Conservation (phyloP, 2,888 invertebrate genomes). For the Rhyacophila evoluta region DNA sequence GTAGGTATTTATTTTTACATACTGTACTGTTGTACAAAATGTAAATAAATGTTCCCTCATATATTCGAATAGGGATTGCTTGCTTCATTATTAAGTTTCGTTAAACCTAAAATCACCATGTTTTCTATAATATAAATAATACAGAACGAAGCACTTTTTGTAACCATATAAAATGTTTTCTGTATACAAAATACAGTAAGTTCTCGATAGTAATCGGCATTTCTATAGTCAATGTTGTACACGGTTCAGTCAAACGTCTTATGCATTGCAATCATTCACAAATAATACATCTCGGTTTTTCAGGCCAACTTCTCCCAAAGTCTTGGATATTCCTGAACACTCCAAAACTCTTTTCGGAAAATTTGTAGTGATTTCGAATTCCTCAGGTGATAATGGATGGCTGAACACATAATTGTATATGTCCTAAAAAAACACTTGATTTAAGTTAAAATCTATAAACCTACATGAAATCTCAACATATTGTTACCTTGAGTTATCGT, state of each 20-base stretch:
- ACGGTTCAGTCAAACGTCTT: conserved; percentile 56
- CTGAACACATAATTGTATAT: conserved; percentile 96
- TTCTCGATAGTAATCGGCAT: background rate
- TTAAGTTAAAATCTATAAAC: too few species aligned
- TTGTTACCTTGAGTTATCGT: too few species aligned
- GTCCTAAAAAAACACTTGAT: conserved; percentile 81
- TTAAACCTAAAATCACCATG: conserved; percentile 4
- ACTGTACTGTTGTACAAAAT: background rate
- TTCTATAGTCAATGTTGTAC: conserved; percentile 11
- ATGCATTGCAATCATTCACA: conserved; percentile 92
- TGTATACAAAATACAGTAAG: conserved; percentile 7
- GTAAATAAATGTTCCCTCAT: background rate
- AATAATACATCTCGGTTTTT: conserved; percentile 93
- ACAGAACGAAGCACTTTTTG: background rate
- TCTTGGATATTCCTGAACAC: conserved; percentile 69
- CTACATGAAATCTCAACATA: too few species aligned
- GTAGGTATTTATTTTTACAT: background rate
- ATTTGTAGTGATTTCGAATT: conserved; percentile 96
- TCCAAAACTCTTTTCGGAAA: conserved; percentile 90
- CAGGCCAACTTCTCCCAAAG: conserved; percentile 83
- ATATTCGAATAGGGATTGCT: background rate
- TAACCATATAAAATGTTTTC: conserved; percentile 8
- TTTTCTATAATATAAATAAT: background rate
- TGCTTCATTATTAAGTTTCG: conserved; percentile 10
- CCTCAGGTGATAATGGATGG: conserved; percentile 91